A percentile compares a stretch with the other conserved stretches of the same genome.
phyloP scores from a whole-genome alignment of 2,113 vertebrate genomes.

The Ptychochromis oligacanthus region DNA sequence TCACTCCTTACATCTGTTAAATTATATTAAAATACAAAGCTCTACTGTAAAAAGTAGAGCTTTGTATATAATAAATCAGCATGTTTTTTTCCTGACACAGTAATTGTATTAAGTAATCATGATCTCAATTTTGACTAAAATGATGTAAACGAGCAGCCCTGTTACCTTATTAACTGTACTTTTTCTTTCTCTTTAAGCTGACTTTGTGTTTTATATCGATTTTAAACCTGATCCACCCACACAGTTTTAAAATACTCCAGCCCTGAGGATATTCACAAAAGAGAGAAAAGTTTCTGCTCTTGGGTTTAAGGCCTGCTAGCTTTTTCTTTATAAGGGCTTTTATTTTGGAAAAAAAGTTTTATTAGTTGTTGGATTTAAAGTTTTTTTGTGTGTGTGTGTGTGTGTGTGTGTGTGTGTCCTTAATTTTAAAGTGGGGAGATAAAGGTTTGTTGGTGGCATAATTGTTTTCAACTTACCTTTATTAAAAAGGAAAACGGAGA shows the following conservation, averaged over 20 bases:
- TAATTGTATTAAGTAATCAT: neutral
- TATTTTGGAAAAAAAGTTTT: neutral
- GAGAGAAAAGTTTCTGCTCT: neutral
- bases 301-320: neutral
- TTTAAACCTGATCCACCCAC: accelerated
- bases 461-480: no score
- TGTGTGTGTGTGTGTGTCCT: no score
- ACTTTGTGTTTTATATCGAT: neutral
- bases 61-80: neutral
- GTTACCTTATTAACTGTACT: accelerated
- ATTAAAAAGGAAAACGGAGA: neutral
- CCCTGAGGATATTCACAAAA: neutral
- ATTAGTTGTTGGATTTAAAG: accelerated
- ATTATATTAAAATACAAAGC: no score
- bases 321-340: neutral
- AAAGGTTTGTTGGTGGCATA: no score
- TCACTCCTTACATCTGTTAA: no score
- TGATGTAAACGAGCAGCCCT: neutral
- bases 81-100: accelerated
- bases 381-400: no score
- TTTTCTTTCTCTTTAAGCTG: neutral
- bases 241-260: accelerated
- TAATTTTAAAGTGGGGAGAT: neutral
- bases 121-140: neutral
- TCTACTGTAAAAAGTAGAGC: no score